Evolutionary conservation across 2,888 invertebrate genomes (phyloP).

Genomic region (Pachydiplax longipennis): DNA sequence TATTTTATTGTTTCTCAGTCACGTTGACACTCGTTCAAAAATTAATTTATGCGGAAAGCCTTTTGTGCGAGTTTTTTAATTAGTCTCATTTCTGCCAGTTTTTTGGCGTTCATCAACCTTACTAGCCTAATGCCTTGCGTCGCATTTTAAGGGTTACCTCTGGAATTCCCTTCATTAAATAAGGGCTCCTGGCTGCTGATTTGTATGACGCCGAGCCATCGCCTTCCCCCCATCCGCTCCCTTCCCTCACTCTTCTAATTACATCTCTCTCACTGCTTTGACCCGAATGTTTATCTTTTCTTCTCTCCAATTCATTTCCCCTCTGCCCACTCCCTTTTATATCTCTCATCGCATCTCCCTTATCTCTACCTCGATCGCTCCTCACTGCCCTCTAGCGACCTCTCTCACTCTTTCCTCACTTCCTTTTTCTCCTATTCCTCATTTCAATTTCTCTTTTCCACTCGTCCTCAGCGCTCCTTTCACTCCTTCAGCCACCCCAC

Average conservation of each 20-base stretch:
- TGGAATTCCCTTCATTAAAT: slow-evolving; percentile 44
- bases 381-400: background rate
- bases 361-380: background rate
- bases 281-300: slow-evolving; percentile 42
- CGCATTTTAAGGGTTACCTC: slow-evolving; percentile 38
- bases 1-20: background rate
- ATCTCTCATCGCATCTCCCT: background rate
- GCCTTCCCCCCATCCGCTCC: background rate
- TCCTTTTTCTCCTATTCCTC: too few species aligned
- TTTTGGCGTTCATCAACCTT: slow-evolving; percentile 38
- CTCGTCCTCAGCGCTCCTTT: too few species aligned
- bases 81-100: slow-evolving; percentile 42
- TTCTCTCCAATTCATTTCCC: slow-evolving; percentile 27
- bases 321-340: background rate
- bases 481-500: background rate
- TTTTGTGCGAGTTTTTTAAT: slow-evolving; percentile 23
- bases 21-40: slow-evolving; percentile 4
- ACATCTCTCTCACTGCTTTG: slow-evolving; percentile 43
- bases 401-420: background rate
- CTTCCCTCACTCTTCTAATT: slow-evolving; percentile 19
- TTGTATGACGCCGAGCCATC: slow-evolving; percentile 37
- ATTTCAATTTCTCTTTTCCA: too few species aligned
- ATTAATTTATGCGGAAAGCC: slow-evolving; percentile 20
- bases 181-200: slow-evolving; percentile 35
- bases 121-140: slow-evolving; percentile 32